Evolutionary conservation across 1,140 invertebrate genomes (phyloP).

Genomic region (Anastrepha ludens): DNA sequence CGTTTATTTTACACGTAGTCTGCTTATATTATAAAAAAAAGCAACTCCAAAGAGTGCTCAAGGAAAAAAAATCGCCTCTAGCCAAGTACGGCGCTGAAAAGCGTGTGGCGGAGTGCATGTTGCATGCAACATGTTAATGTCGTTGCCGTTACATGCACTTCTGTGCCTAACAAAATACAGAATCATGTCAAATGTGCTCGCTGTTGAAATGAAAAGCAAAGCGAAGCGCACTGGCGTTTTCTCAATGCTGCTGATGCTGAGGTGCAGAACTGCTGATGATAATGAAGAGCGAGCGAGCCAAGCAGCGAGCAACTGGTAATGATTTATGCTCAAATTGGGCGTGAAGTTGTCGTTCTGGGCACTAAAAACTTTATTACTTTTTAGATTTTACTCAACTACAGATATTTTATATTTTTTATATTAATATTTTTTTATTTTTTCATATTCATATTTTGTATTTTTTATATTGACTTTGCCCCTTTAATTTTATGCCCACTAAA

Average conservation of each 20-base stretch:
- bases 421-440: too few species aligned
- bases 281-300: not conserved
- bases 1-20: not conserved
- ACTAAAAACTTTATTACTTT: not conserved
- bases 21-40: not conserved
- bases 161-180: not conserved
- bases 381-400: too few species aligned
- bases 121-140: constrained; percentile 40
- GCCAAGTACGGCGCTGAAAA: not conserved
- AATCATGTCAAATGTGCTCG: constrained; percentile 33
- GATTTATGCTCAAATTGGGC: not conserved
- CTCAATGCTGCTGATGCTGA: not conserved
- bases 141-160: constrained; percentile 29
- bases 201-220: not conserved
- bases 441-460: too few species aligned
- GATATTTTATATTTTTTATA: too few species aligned
- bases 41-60: not conserved
- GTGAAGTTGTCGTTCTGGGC: not conserved
- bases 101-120: constrained; percentile 15
- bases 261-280: not conserved
- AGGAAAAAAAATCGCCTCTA: not conserved
- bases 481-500: too few species aligned
- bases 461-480: too few species aligned
- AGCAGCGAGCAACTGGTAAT: not conserved
- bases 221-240: not conserved